These are phyloP conservation scores for Panopea generosa DNA, from an alignment of 2,888 invertebrate species.

Conservation along the genomic window DNA sequence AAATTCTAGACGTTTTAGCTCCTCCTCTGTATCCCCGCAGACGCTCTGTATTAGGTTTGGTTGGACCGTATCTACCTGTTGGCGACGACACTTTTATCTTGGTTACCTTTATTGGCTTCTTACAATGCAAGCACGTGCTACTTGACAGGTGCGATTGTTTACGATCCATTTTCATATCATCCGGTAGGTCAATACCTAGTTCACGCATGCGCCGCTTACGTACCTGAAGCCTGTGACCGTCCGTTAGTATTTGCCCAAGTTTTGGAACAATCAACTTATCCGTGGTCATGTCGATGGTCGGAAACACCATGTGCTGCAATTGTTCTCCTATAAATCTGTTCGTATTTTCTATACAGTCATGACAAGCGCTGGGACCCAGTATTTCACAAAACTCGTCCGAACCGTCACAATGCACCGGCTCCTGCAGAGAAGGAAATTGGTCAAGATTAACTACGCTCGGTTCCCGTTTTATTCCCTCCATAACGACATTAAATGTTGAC, in stretches of 20 bases:
- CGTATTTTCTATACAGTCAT: conserved; percentile 74
- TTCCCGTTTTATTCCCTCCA: conserved; percentile 65
- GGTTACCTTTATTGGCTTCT: conserved; percentile 24
- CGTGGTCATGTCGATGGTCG: conserved; percentile 68
- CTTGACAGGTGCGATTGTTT: conserved; percentile 50
- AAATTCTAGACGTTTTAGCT: too few relatives aligned
- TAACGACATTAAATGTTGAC: conserved; percentile 56
- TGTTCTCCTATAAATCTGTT: conserved; percentile 74
- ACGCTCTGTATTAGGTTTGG: too few relatives aligned
- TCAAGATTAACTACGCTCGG: conserved; percentile 64
- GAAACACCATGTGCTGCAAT: conserved; percentile 73
- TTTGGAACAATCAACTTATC: conserved; percentile 65
- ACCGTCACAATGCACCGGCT: conserved; percentile 59
- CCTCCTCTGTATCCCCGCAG: too few relatives aligned
- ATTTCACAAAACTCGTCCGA: conserved; percentile 74
- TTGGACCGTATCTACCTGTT: too few relatives aligned
- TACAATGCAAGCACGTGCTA: conserved; percentile 47
- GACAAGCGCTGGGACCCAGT: conserved; percentile 74
- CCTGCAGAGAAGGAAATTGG: conserved; percentile 60
- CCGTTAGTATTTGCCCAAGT: conserved; percentile 60
- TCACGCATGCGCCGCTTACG: conserved; percentile 65
- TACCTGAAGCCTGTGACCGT: conserved; percentile 69
- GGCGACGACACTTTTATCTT: too few relatives aligned
- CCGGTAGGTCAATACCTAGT: conserved; percentile 60
- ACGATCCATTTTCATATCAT: conserved; percentile 31